A percentile compares a stretch with the other conserved stretches of the same genome.
Conservation (phyloP, 1,140 invertebrate species). For the Galleria mellonella region DNA sequence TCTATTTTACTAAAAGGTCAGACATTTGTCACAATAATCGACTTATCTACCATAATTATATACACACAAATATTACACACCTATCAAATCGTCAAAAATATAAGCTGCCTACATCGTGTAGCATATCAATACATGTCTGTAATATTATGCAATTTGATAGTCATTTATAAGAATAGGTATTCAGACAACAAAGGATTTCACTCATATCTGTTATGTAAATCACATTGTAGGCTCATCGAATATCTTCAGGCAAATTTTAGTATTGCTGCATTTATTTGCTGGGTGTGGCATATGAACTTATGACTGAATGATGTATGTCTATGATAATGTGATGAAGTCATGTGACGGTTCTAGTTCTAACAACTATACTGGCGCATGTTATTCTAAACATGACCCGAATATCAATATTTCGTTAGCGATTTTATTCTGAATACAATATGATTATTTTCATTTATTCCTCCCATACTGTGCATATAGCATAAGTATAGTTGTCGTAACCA, state of each 20-base stretch:
- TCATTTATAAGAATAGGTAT: slow-evolving; percentile 45
- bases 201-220: slow-evolving; percentile 55
- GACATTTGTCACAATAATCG: too few species aligned
- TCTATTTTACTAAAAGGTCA: too few species aligned
- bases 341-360: slow-evolving; percentile 26
- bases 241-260: slow-evolving; percentile 41
- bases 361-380: not conserved
- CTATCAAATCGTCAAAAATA: slow-evolving; percentile 1
- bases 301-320: slow-evolving; percentile 30
- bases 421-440: too few species aligned
- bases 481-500: too few species aligned
- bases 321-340: slow-evolving; percentile 47
- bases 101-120: slow-evolving; percentile 14
- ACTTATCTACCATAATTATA: too few species aligned
- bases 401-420: too few species aligned
- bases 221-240: slow-evolving; percentile 39
- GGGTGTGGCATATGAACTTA: slow-evolving; percentile 24
- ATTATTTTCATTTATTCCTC: too few species aligned
- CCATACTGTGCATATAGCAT: too few species aligned
- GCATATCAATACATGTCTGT: slow-evolving; percentile 19
- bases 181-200: slow-evolving; percentile 62
- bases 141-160: slow-evolving; percentile 43
- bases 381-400: too few species aligned
- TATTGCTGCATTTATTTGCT: slow-evolving; percentile 41
- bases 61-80: too few species aligned